Conservation (phyloP, 2,113 vertebrate genomes). For the Gopherus evgoodei region DNA sequence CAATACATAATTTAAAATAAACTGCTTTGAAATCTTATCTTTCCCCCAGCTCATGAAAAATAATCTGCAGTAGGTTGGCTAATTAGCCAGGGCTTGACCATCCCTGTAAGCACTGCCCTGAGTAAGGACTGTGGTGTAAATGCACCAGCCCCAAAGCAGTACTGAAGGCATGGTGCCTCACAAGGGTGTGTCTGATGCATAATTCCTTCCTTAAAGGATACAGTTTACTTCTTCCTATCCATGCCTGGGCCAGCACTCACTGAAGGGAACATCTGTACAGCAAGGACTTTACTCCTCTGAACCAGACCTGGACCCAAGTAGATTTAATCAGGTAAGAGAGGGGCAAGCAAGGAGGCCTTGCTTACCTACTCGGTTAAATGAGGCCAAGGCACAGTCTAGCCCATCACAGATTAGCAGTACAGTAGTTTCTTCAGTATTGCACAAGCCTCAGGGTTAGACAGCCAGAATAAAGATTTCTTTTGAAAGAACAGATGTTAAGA, state of each 20-base stretch:
- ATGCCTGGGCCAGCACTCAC: background rate
- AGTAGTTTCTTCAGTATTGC: rapidly evolving
- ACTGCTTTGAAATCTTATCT: background rate
- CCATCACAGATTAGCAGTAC: background rate
- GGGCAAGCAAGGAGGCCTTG: rapidly evolving
- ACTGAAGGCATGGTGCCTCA: background rate
- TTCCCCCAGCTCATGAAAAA: background rate
- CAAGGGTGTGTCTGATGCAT: background rate
- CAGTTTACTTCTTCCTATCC: too few relatives aligned
- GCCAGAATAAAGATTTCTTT: rapidly evolving
- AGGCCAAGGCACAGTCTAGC: background rate
- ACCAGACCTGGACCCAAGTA: background rate
- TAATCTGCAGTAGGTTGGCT: background rate
- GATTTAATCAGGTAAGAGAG: background rate
- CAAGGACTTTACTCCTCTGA: background rate
- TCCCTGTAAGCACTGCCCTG: background rate
- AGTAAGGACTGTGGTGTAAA: background rate
- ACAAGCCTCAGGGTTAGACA: rapidly evolving
- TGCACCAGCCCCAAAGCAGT: background rate
- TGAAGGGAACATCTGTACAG: background rate
- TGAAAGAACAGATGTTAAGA: background rate
- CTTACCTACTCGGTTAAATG: background rate
- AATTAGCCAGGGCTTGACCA: background rate
- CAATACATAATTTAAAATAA: background rate
- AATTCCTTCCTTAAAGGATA: too few relatives aligned